Conservation (phyloP, 2,888 invertebrate species). For the Anticlea derivata region DNA sequence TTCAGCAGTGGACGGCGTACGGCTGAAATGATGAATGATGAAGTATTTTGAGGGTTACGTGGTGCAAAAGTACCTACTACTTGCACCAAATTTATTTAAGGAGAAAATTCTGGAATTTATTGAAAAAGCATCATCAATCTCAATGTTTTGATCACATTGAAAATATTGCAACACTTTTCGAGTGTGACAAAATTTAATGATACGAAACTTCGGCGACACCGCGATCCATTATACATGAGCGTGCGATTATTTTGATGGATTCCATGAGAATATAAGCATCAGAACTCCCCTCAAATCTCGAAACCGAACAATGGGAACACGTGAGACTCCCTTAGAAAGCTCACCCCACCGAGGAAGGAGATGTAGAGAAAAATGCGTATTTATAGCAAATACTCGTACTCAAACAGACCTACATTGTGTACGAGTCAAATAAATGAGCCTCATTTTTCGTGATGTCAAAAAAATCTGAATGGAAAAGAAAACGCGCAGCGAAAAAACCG, state of each 20-base stretch:
- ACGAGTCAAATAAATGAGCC: conserved; percentile 84
- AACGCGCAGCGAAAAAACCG: conserved; percentile 78
- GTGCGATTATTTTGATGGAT: conserved; percentile 81
- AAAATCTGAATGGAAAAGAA: conserved; percentile 84
- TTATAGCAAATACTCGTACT: conserved; percentile 85
- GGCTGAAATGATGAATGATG: too few species aligned
- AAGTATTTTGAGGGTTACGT: too few species aligned
- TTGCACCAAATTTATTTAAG: too few species aligned
- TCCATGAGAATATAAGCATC: conserved; percentile 77
- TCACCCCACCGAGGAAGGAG: conserved; percentile 81
- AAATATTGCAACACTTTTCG: conserved; percentile 36
- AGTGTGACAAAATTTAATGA: conserved; percentile 62
- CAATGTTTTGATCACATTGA: conserved; percentile 37
- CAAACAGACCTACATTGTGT: conserved; percentile 85
- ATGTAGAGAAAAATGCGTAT: conserved; percentile 84
- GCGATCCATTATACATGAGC: conserved; percentile 75
- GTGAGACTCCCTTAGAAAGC: conserved; percentile 79
- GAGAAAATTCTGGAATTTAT: too few species aligned
- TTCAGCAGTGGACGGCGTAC: too few species aligned
- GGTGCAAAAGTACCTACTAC: too few species aligned
- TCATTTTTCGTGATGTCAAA: conserved; percentile 85
- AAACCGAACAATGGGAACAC: conserved; percentile 81
- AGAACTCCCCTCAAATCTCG: conserved; percentile 80
- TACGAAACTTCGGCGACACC: conserved; percentile 68
- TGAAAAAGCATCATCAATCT: conserved; percentile 31